Percentiles rank a stretch among this genome's conserved stretches.
These are phyloP conservation scores for Oreonectes daqikongensis DNA, from an alignment of 2,797 vertebrate species.

Conservation along the genomic window DNA sequence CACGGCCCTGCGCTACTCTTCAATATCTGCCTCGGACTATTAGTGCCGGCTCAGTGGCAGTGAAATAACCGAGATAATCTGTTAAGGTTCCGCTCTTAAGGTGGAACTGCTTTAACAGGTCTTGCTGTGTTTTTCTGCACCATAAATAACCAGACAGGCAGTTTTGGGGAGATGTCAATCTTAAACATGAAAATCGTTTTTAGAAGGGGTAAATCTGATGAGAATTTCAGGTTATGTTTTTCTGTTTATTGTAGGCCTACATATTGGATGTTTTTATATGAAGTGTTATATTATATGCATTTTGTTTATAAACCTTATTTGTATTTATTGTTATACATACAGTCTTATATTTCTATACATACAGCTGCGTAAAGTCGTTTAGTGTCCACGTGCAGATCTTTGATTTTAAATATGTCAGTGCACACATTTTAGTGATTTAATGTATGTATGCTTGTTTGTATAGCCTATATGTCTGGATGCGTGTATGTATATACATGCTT, in stretches of 20 bases:
- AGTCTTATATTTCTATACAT: background rate
- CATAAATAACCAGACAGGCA: slow-evolving; percentile 6
- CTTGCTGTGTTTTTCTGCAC: slow-evolving; percentile 38
- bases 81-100: slow-evolving; percentile 99
- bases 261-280: background rate
- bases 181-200: background rate
- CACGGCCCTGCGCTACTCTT: slow-evolving; percentile 98
- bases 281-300: background rate
- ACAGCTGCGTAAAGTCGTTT: no score
- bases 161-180: background rate
- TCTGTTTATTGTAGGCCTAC: background rate
- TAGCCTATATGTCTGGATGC: slow-evolving; percentile 29
- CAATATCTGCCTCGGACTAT: slow-evolving; percentile 99
- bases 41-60: slow-evolving; percentile 99
- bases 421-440: background rate
- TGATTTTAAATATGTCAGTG: background rate
- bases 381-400: background rate
- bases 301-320: background rate
- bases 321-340: background rate
- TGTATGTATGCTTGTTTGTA: background rate
- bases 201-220: background rate
- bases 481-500: slow-evolving; percentile 19
- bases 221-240: background rate
- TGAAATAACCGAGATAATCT: slow-evolving; percentile 99
- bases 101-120: slow-evolving; percentile 80